Evolutionary conservation across 2,113 vertebrate genomes (phyloP).

Genomic region (Sciurus niger): DNA sequence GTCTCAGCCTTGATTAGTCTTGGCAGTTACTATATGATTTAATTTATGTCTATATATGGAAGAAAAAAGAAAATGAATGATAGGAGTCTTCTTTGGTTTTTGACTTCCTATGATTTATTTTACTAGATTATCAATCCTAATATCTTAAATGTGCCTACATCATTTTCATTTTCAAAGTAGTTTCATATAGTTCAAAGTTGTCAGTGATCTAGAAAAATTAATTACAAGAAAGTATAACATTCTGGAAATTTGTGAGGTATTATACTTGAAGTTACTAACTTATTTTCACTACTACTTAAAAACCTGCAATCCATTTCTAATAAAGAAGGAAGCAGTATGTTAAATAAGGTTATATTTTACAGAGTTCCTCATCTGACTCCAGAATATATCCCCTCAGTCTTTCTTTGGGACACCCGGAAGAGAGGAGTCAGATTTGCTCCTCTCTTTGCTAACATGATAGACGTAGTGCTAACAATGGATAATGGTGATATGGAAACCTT

Average conservation of each 20-base stretch:
- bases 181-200: conserved; percentile 22
- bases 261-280: neutral
- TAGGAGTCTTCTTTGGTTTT: neutral
- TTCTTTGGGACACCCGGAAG: neutral
- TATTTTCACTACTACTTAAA: neutral
- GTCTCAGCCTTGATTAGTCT: neutral
- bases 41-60: neutral
- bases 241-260: neutral
- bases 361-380: neutral
- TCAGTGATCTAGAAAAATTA: conserved; percentile 5
- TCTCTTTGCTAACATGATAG: neutral
- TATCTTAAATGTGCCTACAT: conserved; percentile 11
- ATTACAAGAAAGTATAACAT: neutral
- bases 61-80: neutral
- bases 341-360: neutral
- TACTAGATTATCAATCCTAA: neutral
- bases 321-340: neutral
- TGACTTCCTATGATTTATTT: neutral
- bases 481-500: conserved; percentile 54
- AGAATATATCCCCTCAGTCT: neutral
- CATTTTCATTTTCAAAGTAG: conserved; percentile 1
- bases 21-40: neutral
- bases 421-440: neutral
- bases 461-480: neutral
- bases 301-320: neutral